Base-by-base conservation (phyloP, 2,113 vertebrate species). In the Jacana jacana region DNA sequence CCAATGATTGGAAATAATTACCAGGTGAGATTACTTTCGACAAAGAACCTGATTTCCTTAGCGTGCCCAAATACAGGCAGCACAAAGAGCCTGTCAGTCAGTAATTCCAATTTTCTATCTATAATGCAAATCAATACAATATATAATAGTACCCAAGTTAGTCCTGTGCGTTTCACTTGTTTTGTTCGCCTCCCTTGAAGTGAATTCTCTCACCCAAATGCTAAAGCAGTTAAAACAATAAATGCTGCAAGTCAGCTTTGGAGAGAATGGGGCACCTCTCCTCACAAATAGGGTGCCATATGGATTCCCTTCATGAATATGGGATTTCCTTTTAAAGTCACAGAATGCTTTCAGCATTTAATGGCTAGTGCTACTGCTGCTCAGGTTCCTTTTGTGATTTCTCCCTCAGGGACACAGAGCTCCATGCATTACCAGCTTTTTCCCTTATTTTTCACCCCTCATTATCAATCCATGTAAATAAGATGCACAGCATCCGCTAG, bases 311-410 rank as follows among this genome's bases (percentile, higher is more conserved):
- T 72, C 84, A 86, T 92, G 84, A 97, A 92, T 81, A 86, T 9
- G 35, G 48, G 58, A 88, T 94, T 92, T 88, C 72, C 72, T 95
- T 96, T 96, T 73, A 79, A 91, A 95, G 86, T 81, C 72, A 69
- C 65, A 65, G 86, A 91, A 31, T 2, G 15, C 58, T 80, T 89
- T 73, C 66, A 79, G 81, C 31, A 6, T 82, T 96, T 84, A 79
- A 69, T 80, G 25, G 85, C 69, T 39, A 44, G 18, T 33, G 79
- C 72, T 72, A 33, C 44, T 61, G 83, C 82, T 89, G 83, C 49
- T 89, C 65, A 51, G 48, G 78, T 70, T 89, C 54, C 83, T 73
- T 94, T 91, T 87, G 90, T 94, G 72, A 33, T 82, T 49, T 46
- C 40, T 55, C 55, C 77, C 86, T 86, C 40, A 57, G 78, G 73